These are phyloP conservation scores for Lissonota sp. DNA, from an alignment of 2,888 invertebrate species.

Conservation along the genomic window DNA sequence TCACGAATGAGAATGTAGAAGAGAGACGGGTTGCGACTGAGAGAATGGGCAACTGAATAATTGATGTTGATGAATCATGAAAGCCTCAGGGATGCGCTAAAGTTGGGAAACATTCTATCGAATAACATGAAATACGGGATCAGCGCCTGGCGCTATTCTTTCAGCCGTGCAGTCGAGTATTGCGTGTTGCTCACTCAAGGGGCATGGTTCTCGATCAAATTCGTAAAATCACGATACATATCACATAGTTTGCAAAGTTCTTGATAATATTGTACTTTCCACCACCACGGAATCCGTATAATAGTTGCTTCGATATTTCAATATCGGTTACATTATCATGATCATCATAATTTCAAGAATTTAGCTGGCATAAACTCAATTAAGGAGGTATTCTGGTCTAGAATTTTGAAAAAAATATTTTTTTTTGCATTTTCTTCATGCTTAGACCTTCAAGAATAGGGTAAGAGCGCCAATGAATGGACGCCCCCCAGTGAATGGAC, in stretches of 20 bases:
- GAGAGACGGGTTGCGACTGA: no score
- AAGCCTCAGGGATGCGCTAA: background rate
- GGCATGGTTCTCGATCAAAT: slow-evolving; percentile 8
- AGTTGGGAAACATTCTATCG: background rate
- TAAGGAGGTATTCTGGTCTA: no score
- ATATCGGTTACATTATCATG: slow-evolving; percentile 35
- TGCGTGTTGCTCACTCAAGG: slow-evolving; percentile 41
- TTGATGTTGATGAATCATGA: no score
- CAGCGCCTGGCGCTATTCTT: slow-evolving; percentile 15
- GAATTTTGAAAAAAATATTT: no score
- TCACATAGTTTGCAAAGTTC: slow-evolving; percentile 32
- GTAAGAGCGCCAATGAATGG: no score
- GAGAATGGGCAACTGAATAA: no score
- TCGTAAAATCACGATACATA: slow-evolving; percentile 19
- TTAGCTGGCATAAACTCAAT: background rate
- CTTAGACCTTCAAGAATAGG: no score
- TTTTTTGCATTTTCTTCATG: no score
- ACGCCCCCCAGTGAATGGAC: no score
- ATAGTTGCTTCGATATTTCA: slow-evolving; percentile 20
- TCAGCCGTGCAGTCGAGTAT: slow-evolving; percentile 26
- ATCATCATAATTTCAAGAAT: slow-evolving; percentile 29
- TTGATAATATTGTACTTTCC: slow-evolving; percentile 21
- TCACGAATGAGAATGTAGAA: no score
- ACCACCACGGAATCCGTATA: slow-evolving; percentile 20
- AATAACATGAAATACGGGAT: background rate